phyloP scores from a whole-genome alignment of 2,888 invertebrate species.

The Bhutanitis thaidina region DNA sequence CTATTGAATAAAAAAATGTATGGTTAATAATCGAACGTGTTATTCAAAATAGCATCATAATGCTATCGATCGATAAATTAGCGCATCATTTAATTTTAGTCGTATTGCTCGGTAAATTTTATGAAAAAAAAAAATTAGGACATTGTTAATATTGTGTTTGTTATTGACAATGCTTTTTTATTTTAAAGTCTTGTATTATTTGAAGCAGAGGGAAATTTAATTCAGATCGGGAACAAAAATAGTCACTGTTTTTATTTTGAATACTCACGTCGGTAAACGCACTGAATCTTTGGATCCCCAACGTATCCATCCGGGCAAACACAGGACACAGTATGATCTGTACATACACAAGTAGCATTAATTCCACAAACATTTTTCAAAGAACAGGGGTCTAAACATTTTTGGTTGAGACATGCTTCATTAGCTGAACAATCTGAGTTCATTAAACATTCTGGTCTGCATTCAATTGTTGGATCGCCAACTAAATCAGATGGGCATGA shows the following conservation, averaged over 20 bases:
- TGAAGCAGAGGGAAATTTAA: no score
- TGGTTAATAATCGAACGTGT: no score
- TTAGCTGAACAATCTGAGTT: slow-evolving; percentile 89
- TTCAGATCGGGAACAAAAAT: slow-evolving; percentile 1
- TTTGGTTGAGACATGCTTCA: slow-evolving; percentile 87
- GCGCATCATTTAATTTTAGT: no score
- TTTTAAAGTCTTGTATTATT: no score
- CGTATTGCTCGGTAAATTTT: no score
- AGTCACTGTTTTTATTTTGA: slow-evolving; percentile 5
- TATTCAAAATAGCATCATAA: no score
- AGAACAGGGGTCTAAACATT: slow-evolving; percentile 87
- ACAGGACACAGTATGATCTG: slow-evolving; percentile 91
- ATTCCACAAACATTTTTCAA: slow-evolving; percentile 87
- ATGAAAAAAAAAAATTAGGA: no score
- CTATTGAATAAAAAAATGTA: no score
- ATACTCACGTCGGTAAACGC: slow-evolving; percentile 78
- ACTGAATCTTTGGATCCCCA: slow-evolving; percentile 90
- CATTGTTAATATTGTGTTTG: no score
- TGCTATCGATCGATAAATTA: no score
- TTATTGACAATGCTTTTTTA: no score
- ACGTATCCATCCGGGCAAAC: slow-evolving; percentile 87
- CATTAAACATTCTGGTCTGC: slow-evolving; percentile 88
- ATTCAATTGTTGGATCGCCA: slow-evolving; percentile 89
- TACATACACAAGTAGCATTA: slow-evolving; percentile 88
- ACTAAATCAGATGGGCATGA: slow-evolving; percentile 87